Conservation (phyloP, 2,797 vertebrate species). For the Coluber constrictor region DNA sequence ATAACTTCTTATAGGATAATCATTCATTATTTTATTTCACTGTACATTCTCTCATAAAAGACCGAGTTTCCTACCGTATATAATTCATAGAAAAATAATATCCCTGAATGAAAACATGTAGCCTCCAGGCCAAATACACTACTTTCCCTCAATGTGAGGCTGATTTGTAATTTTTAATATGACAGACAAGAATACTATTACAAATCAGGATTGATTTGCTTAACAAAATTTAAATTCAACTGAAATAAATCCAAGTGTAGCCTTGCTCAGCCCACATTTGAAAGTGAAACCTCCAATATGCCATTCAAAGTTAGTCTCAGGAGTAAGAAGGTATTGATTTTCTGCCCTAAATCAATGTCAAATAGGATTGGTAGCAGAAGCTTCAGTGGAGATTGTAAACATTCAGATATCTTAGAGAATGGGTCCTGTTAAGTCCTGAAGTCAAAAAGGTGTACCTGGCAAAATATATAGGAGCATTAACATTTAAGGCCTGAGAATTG, state of each 20-base stretch:
- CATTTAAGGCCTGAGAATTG: neutral
- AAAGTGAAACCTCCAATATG: neutral
- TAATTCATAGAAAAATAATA: neutral
- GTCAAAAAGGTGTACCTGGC: neutral
- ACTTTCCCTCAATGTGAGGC: neutral
- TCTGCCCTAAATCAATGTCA: neutral
- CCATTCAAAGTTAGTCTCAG: neutral
- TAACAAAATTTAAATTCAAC: neutral
- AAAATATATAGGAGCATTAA: neutral
- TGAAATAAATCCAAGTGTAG: neutral
- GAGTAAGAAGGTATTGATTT: neutral
- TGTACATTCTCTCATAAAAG: neutral
- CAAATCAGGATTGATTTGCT: neutral
- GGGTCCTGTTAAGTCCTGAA: neutral
- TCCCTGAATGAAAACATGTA: neutral
- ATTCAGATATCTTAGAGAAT: neutral
- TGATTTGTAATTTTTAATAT: neutral
- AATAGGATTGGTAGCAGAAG: neutral
- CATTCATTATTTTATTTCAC: neutral
- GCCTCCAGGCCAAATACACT: neutral
- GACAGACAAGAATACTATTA: neutral
- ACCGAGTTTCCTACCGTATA: neutral
- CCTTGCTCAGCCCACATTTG: neutral
- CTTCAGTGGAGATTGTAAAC: neutral
- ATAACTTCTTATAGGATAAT: neutral